phyloP scores from a whole-genome alignment of 1,140 invertebrate genomes.

The Neodiprion virginianus region DNA sequence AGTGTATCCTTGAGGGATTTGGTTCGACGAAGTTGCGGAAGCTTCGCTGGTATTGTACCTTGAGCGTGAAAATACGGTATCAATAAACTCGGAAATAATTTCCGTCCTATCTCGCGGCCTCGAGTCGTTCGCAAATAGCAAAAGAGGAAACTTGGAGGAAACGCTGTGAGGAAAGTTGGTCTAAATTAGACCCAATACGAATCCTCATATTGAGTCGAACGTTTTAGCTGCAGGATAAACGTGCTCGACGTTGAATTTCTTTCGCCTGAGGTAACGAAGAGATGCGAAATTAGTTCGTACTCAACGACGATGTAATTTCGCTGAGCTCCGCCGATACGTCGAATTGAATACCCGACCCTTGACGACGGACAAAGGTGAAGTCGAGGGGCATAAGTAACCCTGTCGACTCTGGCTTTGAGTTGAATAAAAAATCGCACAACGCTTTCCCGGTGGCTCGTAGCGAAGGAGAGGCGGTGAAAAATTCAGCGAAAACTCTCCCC shows the following conservation, averaged over 20 bases:
- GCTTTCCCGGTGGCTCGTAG: too few species aligned
- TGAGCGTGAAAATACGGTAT: neutral
- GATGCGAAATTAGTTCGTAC: conserved; percentile 1
- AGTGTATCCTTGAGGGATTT: neutral
- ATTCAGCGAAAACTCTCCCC: neutral
- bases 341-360: too few species aligned
- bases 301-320: neutral
- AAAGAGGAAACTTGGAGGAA: too few species aligned
- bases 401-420: too few species aligned
- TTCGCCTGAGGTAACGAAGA: neutral
- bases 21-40: neutral
- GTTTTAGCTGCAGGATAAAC: neutral
- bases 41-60: neutral
- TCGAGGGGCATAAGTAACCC: too few species aligned
- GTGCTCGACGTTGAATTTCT: neutral
- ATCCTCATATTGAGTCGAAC: neutral
- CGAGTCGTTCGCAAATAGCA: neutral
- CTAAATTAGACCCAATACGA: neutral
- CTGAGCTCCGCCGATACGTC: neutral
- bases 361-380: too few species aligned
- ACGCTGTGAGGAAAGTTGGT: neutral
- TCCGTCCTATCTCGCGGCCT: neutral
- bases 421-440: too few species aligned
- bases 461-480: neutral
- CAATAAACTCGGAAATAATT: neutral